These are phyloP conservation scores for Galeopsomyia nigrocyanea DNA, from an alignment of 2,888 invertebrate genomes.

Conservation along the genomic window DNA sequence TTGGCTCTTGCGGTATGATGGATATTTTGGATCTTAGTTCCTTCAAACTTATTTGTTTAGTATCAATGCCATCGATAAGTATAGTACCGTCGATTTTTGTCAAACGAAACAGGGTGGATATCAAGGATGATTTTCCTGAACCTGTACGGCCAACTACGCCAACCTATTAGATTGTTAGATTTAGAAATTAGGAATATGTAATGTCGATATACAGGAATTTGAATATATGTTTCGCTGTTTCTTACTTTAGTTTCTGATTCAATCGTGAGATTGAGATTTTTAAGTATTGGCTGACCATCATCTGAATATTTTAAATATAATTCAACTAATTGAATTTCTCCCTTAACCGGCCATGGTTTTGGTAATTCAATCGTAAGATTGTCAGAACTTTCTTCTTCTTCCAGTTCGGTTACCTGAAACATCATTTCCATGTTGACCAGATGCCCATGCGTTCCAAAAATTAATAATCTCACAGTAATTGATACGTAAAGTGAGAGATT, in stretches of 20 bases:
- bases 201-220: too few relatives aligned
- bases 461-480: slow-evolving; percentile 79
- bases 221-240: too few relatives aligned
- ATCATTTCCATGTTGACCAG: slow-evolving; percentile 89
- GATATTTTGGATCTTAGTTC: slow-evolving; percentile 83
- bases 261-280: too few relatives aligned
- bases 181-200: too few relatives aligned
- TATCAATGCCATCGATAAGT: slow-evolving; percentile 81
- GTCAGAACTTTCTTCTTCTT: slow-evolving; percentile 78
- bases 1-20: slow-evolving; percentile 87
- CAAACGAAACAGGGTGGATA: slow-evolving; percentile 85
- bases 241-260: too few relatives aligned
- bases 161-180: slow-evolving; percentile 70
- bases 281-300: too few relatives aligned
- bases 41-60: slow-evolving; percentile 80
- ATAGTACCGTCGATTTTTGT: slow-evolving; percentile 84
- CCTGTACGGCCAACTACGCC: slow-evolving; percentile 91
- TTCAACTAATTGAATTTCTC: slow-evolving; percentile 69
- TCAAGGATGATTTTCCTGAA: slow-evolving; percentile 88
- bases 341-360: slow-evolving; percentile 77
- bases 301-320: neutral
- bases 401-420: slow-evolving; percentile 81
- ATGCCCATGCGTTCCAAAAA: too few relatives aligned
- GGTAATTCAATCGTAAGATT: slow-evolving; percentile 73
- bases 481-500: too few relatives aligned